phyloP scores from a whole-genome alignment of 2,888 invertebrate genomes.

The Teinopalpus imperialis region DNA sequence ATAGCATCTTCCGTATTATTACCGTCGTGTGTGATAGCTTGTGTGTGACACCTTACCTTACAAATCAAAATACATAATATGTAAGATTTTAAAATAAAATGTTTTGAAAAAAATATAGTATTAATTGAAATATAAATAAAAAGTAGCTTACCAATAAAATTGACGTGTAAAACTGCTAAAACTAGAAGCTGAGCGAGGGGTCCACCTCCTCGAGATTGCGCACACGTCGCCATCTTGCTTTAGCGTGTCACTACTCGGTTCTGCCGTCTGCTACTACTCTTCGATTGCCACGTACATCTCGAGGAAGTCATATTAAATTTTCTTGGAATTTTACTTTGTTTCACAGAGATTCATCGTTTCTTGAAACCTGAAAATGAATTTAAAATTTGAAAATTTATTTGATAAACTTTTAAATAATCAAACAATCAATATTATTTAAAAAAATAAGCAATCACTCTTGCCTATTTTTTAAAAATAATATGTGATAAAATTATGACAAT shows the following conservation, averaged over 20 bases:
- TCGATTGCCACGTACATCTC: constrained; percentile 41
- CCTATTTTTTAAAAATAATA: no score
- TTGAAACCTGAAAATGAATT: constrained; percentile 22
- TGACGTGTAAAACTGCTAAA: constrained; percentile 68
- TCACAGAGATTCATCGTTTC: constrained; percentile 19
- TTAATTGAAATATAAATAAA: neutral
- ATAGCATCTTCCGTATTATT: no score
- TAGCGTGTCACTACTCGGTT: constrained; percentile 57
- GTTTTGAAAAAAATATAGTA: no score
- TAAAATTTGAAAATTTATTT: no score
- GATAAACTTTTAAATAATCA: no score
- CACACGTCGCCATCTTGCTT: constrained; percentile 64
- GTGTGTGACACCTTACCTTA: no score
- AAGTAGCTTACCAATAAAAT: constrained; percentile 68
- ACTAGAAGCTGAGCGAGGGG: constrained; percentile 71
- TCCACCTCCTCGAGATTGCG: constrained; percentile 57
- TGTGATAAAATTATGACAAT: no score
- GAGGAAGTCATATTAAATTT: constrained; percentile 46
- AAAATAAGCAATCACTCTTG: no score
- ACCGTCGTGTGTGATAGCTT: no score
- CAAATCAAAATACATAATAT: no score
- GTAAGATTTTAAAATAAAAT: no score
- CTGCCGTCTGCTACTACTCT: constrained; percentile 60
- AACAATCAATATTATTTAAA: no score
- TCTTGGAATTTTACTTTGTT: constrained; percentile 6